Percentiles rank a stretch among this genome's conserved stretches.
Evolutionary conservation across 2,113 vertebrate genomes (phyloP).

Genomic region (Thinocorus orbignyianus): DNA sequence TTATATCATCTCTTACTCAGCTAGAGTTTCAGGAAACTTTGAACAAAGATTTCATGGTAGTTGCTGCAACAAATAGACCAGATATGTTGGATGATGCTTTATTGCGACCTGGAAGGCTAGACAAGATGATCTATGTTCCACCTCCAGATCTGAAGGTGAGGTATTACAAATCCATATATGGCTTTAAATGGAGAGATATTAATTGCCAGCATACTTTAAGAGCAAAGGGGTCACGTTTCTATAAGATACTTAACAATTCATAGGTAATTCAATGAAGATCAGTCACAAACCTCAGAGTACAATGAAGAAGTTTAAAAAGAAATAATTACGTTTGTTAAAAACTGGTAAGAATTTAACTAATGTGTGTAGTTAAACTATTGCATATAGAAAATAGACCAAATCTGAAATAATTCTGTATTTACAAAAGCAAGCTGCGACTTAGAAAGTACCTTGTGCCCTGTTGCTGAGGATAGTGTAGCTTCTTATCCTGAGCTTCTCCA

Average conservation of each 20-base stretch:
- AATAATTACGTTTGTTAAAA: background rate
- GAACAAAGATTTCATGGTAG: slow-evolving; percentile 85
- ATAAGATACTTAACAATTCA: background rate
- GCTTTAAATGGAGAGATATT: background rate
- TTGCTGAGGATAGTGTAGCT: background rate
- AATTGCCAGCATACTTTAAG: background rate
- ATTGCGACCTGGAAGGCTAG: slow-evolving; percentile 90
- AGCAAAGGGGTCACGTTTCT: background rate
- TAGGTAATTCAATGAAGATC: background rate
- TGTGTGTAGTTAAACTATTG: background rate
- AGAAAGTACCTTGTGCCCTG: background rate
- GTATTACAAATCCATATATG: background rate
- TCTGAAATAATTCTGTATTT: background rate
- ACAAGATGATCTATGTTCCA: slow-evolving; percentile 90
- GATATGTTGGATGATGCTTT: slow-evolving; percentile 90
- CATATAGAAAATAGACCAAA: background rate
- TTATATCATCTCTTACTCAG: slow-evolving; percentile 61
- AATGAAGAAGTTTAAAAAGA: background rate
- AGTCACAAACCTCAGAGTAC: background rate
- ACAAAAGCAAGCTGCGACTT: background rate
- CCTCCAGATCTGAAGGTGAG: slow-evolving; percentile 89
- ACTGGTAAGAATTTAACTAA: background rate
- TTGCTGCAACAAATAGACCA: slow-evolving; percentile 94
- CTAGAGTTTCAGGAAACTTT: slow-evolving; percentile 83
- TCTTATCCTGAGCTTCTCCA: background rate